Evolutionary conservation across 1,140 invertebrate genomes (phyloP), one percentile per base, ranked within the genome.

Genomic region (Epicauta chinensis): DNA sequence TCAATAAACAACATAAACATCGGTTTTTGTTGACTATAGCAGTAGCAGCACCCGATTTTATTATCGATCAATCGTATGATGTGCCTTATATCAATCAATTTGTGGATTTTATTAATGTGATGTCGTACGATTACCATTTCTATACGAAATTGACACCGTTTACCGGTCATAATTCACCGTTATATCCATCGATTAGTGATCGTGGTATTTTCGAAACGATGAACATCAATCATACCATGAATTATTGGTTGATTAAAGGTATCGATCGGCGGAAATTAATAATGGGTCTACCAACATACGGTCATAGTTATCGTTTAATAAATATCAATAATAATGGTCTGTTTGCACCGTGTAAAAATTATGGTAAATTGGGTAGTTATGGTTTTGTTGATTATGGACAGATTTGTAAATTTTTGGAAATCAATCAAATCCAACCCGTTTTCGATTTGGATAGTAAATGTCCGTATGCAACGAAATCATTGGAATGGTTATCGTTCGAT

Each of bases 401-500:
- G 45, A 71, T 86, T 9, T 91, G 89, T 59, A 62, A 72, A 38
- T 90, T 90, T 66, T 64, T 84, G 5, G 57, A 65, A 2, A 66
- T 65, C 1, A 72, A 72, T 52, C 71, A 74, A 9, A 75, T 79
- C 0, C 62, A 61, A 7, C 67, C 73, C 3, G 70, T 78, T 11
- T 86, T 82, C 63, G 84, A 92, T 58, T 63, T 76, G 6, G 76
- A 84, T 15, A 82, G 82, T 14, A 74, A 76, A 56, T 89, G 89
- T 12, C 91, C 91, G 2, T 97, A 91, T 73, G 75, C 86, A 3
- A 84, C 81, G 47, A 78, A 78, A 39, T 73, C 76, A 30, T 72
- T 74, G 3, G 87, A 94, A 65, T 97, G 93, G 93, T 80, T 95
- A 38, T 91, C 91, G 0, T 97, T 85, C 68, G 93, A 97, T 55